Conservation (phyloP, 1,140 invertebrate species). For the Uloborus diversus region DNA sequence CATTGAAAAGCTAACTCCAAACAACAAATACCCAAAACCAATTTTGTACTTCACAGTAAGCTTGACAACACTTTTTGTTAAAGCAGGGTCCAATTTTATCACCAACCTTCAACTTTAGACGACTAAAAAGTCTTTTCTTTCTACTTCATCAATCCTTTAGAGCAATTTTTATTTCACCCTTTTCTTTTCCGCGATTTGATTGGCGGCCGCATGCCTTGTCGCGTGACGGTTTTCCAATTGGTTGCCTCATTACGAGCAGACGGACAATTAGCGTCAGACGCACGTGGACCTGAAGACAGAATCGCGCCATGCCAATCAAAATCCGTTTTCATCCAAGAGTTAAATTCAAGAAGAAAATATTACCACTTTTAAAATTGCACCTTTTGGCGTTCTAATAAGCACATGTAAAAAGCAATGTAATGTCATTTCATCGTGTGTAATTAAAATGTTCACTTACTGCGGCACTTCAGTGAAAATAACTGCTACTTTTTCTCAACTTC, state of each 20-base stretch:
- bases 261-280: conserved; percentile 38
- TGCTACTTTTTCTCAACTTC: too few relatives aligned
- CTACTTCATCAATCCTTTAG: neutral
- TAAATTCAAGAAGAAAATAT: conserved; percentile 10
- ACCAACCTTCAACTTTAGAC: too few relatives aligned
- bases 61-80: too few relatives aligned
- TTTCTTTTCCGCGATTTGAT: neutral
- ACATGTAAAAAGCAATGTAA: conserved; percentile 13
- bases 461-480: too few relatives aligned
- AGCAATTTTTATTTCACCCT: neutral
- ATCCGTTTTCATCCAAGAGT: too few relatives aligned
- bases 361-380: conserved; percentile 18
- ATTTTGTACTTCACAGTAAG: too few relatives aligned
- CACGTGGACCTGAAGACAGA: conserved; percentile 31
- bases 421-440: conserved; percentile 31
- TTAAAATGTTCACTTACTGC: conserved; percentile 42
- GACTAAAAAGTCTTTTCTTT: neutral
- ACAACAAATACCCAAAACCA: too few relatives aligned
- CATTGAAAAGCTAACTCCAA: too few relatives aligned
- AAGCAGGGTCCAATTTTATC: too few relatives aligned
- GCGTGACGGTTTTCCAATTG: neutral
- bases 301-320: conserved; percentile 27
- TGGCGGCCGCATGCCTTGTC: neutral
- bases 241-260: conserved; percentile 22
- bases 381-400: conserved; percentile 3